These are phyloP conservation scores for Cairina moschata DNA, from an alignment of 2,113 vertebrate genomes.

Conservation along the genomic window DNA sequence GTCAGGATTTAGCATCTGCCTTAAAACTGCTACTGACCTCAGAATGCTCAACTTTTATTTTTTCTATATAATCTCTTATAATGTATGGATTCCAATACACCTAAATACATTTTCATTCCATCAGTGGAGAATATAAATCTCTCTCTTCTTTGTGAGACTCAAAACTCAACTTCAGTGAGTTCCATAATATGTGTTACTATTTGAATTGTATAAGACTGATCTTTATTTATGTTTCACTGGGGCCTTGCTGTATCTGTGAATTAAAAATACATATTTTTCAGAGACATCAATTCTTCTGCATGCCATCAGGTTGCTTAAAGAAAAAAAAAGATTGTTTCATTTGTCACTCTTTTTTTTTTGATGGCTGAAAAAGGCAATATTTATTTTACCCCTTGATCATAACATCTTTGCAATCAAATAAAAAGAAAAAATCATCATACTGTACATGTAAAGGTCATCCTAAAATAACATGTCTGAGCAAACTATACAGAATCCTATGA, in stretches of 20 bases:
- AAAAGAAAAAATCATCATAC: conserved; percentile 70
- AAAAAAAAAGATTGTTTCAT: conserved; percentile 20
- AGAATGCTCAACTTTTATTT: conserved; percentile 44
- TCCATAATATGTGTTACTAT: conserved; percentile 31
- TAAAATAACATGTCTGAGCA: conserved; percentile 70
- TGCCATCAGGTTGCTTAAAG: conserved; percentile 32
- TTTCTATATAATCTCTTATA: conserved; percentile 48
- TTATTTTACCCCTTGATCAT: conserved; percentile 68
- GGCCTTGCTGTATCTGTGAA: conserved; percentile 62
- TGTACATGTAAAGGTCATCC: conserved; percentile 63
- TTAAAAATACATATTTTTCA: conserved; percentile 69
- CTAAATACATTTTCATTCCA: conserved; percentile 51
- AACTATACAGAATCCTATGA: conserved; percentile 29
- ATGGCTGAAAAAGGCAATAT: conserved; percentile 53
- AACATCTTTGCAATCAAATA: conserved; percentile 73
- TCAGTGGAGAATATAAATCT: conserved; percentile 20
- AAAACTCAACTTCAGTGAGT: neutral
- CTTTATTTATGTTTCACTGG: conserved; percentile 71
- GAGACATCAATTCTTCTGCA: conserved; percentile 49
- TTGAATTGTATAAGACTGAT: conserved; percentile 60
- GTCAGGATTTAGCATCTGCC: conserved; percentile 29
- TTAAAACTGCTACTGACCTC: conserved; percentile 53
- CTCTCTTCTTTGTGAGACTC: neutral
- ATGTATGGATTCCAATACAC: conserved; percentile 35
- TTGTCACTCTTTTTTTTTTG: conserved; percentile 11